phyloP scores from a whole-genome alignment of 2,113 vertebrate genomes.

The Columbina picui region DNA sequence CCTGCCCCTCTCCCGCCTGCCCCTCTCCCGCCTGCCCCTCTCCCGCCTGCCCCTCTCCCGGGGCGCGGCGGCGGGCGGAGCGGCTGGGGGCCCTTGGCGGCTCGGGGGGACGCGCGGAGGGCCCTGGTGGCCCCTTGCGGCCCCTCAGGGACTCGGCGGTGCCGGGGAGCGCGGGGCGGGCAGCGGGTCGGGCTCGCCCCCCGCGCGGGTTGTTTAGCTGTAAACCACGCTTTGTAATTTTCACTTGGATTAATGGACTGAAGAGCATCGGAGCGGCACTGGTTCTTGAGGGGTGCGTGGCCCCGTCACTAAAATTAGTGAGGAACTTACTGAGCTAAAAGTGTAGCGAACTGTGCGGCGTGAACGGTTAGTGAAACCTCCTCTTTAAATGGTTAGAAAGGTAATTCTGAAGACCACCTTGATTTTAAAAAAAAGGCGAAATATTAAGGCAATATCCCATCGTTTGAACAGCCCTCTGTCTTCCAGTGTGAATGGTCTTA shows the following conservation, averaged over 20 bases:
- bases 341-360: accelerated
- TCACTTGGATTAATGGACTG: accelerated
- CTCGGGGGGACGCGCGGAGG: no score
- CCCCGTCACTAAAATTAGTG: accelerated
- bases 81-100: no score
- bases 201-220: no score
- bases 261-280: accelerated
- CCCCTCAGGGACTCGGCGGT: no score
- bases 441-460: accelerated
- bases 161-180: no score
- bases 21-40: not conserved
- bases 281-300: accelerated
- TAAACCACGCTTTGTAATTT: accelerated
- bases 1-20: no score
- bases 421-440: accelerated
- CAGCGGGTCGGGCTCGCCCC: not conserved
- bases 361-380: accelerated
- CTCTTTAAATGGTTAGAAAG: not conserved
- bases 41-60: not conserved
- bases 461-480: not conserved
- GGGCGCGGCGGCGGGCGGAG: no score
- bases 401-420: no score
- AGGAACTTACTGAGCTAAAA: no score
- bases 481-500: accelerated
- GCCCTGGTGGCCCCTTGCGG: no score